A percentile compares a stretch with the other conserved stretches of the same genome.
Conservation (phyloP, 92 coral and sea anemone species). For the Siderastrea siderea region DNA sequence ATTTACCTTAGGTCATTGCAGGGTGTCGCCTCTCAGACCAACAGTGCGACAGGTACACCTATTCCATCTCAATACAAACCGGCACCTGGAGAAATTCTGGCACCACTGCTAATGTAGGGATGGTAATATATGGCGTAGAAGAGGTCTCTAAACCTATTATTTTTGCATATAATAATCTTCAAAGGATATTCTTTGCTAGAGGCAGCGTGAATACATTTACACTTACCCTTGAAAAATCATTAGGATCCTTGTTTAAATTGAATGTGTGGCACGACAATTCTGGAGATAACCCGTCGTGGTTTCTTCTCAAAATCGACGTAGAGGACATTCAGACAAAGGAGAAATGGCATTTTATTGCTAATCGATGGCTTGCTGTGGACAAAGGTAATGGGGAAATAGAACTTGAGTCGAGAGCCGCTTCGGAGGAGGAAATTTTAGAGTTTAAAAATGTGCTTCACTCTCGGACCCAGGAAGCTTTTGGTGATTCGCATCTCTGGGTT, state of each 20-base stretch:
- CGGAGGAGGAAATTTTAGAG: slow-evolving; percentile 62
- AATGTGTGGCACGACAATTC: slow-evolving; percentile 90
- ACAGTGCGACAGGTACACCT: slow-evolving; percentile 62
- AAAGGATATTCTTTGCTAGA: slow-evolving; percentile 83
- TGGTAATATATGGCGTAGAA: slow-evolving; percentile 78
- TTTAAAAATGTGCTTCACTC: slow-evolving; percentile 84
- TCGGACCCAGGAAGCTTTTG: slow-evolving; percentile 78
- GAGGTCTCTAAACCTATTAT: slow-evolving; percentile 73
- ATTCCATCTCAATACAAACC: slow-evolving; percentile 79
- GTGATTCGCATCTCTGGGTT: slow-evolving; percentile 87
- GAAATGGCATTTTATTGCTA: slow-evolving; percentile 79
- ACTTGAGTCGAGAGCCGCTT: slow-evolving; percentile 73
- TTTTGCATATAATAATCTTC: slow-evolving; percentile 50
- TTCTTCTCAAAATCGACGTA: slow-evolving; percentile 70
- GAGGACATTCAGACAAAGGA: slow-evolving; percentile 69
- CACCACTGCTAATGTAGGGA: slow-evolving; percentile 88
- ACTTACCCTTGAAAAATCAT: slow-evolving; percentile 61
- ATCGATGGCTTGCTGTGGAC: slow-evolving; percentile 93
- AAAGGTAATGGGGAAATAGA: slow-evolving; percentile 84
- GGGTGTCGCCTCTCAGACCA: slow-evolving; percentile 29
- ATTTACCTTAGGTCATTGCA: slow-evolving; percentile 22
- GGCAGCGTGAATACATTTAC: slow-evolving; percentile 85
- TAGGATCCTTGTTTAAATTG: slow-evolving; percentile 81
- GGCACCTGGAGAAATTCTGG: slow-evolving; percentile 88
- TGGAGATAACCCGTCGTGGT: slow-evolving; percentile 90